Conservation (phyloP, 1,140 invertebrate species). For the Aphelinus certus region DNA sequence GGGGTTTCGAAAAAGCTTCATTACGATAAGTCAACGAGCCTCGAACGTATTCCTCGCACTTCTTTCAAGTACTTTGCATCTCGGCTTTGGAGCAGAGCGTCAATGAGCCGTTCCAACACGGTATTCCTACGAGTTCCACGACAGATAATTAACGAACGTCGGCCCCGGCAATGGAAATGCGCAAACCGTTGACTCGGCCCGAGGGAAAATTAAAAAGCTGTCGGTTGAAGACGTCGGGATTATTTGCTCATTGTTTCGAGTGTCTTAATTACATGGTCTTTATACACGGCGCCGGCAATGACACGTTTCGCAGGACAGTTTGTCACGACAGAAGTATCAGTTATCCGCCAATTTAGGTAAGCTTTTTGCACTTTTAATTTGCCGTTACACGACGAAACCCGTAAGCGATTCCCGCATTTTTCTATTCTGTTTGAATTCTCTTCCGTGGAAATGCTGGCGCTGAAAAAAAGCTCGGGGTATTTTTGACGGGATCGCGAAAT, state of each 20-base stretch:
- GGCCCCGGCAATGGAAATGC: constrained; percentile 4
- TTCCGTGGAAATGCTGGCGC: too few relatives aligned
- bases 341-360: too few relatives aligned
- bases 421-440: too few relatives aligned
- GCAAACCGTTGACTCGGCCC: not conserved
- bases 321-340: not conserved
- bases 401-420: too few relatives aligned
- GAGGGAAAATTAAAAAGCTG: constrained; percentile 26
- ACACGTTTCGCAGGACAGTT: constrained; percentile 18
- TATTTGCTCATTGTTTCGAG: constrained; percentile 33
- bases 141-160: constrained; percentile 28
- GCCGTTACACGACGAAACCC: too few relatives aligned
- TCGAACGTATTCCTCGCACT: not conserved
- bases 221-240: constrained; percentile 25
- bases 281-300: not conserved
- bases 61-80: constrained; percentile 21
- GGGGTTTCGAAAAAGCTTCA: constrained; percentile 8
- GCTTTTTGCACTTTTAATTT: too few relatives aligned
- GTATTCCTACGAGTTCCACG: constrained; percentile 19
- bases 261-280: constrained; percentile 25
- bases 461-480: too few relatives aligned
- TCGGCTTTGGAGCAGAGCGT: not conserved
- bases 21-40: not conserved
- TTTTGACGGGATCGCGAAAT: too few relatives aligned
- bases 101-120: constrained; percentile 12